Evolutionary conservation across 2,888 invertebrate genomes (phyloP).

Genomic region (Diabrotica balteata): DNA sequence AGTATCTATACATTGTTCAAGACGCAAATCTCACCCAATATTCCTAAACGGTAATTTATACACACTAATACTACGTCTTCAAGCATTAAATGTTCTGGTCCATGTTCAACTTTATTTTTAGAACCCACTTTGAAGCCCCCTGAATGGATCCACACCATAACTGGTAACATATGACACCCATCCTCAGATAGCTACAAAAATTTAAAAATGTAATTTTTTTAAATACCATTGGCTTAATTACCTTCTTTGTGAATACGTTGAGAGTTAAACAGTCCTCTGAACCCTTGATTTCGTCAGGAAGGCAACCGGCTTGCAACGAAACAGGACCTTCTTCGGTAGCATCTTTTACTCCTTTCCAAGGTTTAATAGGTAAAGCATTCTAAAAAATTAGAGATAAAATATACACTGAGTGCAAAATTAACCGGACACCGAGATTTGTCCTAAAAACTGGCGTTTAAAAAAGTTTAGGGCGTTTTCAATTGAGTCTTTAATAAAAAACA

Average conservation of each 20-base stretch:
- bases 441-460: too few relatives aligned
- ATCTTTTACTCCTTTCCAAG: slow-evolving; percentile 45
- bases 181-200: slow-evolving; percentile 4
- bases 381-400: slow-evolving; percentile 25
- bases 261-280: slow-evolving; percentile 62
- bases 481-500: too few relatives aligned
- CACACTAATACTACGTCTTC: slow-evolving; percentile 71
- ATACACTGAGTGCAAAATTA: too few relatives aligned
- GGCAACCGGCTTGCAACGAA: background rate
- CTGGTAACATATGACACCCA: slow-evolving; percentile 44
- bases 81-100: slow-evolving; percentile 64
- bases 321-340: slow-evolving; percentile 42
- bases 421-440: too few relatives aligned
- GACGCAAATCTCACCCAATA: slow-evolving; percentile 68
- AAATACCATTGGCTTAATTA: slow-evolving; percentile 30
- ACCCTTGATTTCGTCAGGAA: background rate
- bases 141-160: slow-evolving; percentile 58
- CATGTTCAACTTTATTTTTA: slow-evolving; percentile 45
- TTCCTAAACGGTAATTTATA: slow-evolving; percentile 74
- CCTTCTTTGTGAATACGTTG: slow-evolving; percentile 59
- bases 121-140: slow-evolving; percentile 56
- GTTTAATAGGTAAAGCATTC: slow-evolving; percentile 44
- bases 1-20: slow-evolving; percentile 65
- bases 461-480: too few relatives aligned
- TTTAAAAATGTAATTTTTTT: slow-evolving; percentile 1